Conservation (phyloP, 1,140 invertebrate genomes). For the Oedothorax gibbosus region DNA sequence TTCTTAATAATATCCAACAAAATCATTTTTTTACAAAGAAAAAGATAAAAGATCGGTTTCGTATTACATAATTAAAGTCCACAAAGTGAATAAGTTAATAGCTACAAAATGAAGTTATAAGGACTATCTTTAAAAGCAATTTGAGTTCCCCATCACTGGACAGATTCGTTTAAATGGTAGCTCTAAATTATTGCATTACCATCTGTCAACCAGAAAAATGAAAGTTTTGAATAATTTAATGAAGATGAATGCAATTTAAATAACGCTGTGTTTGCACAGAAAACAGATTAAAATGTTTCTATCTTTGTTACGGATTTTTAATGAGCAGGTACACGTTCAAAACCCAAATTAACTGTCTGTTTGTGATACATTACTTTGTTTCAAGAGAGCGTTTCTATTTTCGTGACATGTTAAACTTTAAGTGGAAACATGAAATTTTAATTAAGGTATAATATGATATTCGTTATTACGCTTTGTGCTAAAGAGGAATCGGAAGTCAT, state of each 20-base stretch:
- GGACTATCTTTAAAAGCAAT: no score
- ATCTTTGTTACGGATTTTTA: neutral
- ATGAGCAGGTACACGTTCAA: neutral
- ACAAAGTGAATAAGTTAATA: no score
- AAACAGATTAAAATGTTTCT: constrained; percentile 13
- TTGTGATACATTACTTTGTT: neutral
- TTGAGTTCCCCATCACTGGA: no score
- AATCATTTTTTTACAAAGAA: no score
- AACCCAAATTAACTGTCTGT: constrained; percentile 29
- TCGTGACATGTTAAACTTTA: neutral
- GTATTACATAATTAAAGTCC: no score
- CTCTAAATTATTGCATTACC: no score
- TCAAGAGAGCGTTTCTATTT: neutral
- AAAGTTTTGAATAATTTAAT: constrained; percentile 41
- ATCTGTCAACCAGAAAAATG: neutral
- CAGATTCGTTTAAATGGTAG: no score
- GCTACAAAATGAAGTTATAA: no score
- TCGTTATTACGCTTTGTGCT: neutral
- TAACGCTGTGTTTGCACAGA: neutral
- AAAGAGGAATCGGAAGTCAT: neutral
- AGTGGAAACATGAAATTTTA: constrained; percentile 20
- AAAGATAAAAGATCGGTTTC: no score
- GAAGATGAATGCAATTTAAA: constrained; percentile 31
- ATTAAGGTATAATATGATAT: neutral
- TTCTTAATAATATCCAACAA: no score